Evolutionary conservation across 2,888 invertebrate species (phyloP).

Genomic region (Melolontha melolontha): DNA sequence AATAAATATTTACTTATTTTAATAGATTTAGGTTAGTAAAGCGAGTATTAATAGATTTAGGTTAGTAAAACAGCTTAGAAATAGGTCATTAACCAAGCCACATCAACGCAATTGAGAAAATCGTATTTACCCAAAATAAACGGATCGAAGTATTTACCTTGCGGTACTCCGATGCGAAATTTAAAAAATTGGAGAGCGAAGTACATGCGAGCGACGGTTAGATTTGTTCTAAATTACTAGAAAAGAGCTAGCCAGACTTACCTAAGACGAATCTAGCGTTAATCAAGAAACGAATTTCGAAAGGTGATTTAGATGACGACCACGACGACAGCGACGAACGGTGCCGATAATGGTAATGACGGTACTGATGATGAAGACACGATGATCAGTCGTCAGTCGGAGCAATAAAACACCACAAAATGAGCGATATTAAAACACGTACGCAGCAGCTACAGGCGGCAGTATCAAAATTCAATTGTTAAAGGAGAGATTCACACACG

Average conservation of each 20-base stretch:
- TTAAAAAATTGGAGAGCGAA: background rate
- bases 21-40: too few relatives aligned
- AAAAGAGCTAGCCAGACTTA: constrained; percentile 15
- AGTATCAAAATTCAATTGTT: constrained; percentile 37
- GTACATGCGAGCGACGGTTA: background rate
- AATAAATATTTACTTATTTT: too few relatives aligned
- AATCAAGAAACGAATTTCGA: constrained; percentile 5
- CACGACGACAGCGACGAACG: background rate
- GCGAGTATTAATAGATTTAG: too few relatives aligned
- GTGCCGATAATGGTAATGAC: too few relatives aligned
- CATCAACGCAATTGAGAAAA: too few relatives aligned
- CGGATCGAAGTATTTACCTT: too few relatives aligned
- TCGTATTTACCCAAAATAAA: too few relatives aligned
- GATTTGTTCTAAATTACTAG: background rate
- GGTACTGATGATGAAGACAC: background rate
- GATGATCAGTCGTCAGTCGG: constrained; percentile 2
- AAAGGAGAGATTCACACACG: constrained; percentile 38
- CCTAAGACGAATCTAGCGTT: constrained; percentile 19
- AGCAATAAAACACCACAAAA: constrained; percentile 27
- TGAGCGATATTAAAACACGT: constrained; percentile 37
- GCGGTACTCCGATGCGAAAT: too few relatives aligned
- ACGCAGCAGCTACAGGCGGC: constrained; percentile 35
- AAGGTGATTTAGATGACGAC: constrained; percentile 3
- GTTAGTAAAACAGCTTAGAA: too few relatives aligned
- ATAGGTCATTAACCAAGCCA: too few relatives aligned